Evolutionary conservation across 2,797 vertebrate species (phyloP), one percentile per base, ranked within the genome.

Genomic region (Spheniscus humboldti): DNA sequence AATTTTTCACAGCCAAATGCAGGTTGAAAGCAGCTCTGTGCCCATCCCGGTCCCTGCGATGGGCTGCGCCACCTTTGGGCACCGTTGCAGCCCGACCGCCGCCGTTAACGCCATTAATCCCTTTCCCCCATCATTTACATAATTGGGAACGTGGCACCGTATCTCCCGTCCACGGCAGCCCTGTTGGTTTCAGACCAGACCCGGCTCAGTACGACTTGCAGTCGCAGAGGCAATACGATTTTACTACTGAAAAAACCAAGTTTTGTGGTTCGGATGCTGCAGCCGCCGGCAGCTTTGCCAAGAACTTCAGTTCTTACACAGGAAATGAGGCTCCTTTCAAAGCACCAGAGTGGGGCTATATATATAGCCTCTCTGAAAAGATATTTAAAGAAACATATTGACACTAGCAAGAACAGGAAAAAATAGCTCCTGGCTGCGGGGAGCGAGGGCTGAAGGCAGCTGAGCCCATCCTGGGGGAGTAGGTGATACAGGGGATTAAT

Each of bases 351-450:
- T 89, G 92, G 94, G 88, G 92, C 97, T 98, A 97, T 97, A 97
- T 98, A 98, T 97, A 96, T 96, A 97, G 88, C 94, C 84, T 97
- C 90, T 96, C 85, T 4, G 33, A 84, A 76, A 93, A 96, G 97
- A 97, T 98, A 98, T 98, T 98, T 98, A 97, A 98, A 97, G 98
- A 96, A 97, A 92, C 67, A 71, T 94, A 97, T 96, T 95, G 96
- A 94, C 96, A 97, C 95, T 96, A 95, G 94, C 72, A 56, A 92
- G 92, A 94, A 92, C 79, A 88, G 91, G 95, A 95, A 91, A 97
- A 97, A 97, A 95, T 92, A 96, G 88, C 86, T 95, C 69, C 69
- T 86, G 88, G 69, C 82, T 57, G 48, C 19, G 9, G 64, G 72
- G 96, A 86, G 89, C 3, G 76, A 95, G 69, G 83, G 88, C 41